Percentiles rank a stretch among this genome's conserved stretches.
These are phyloP conservation scores for Cercopithecus mitis DNA, from an alignment of 2,797 vertebrate species.

Conservation along the genomic window DNA sequence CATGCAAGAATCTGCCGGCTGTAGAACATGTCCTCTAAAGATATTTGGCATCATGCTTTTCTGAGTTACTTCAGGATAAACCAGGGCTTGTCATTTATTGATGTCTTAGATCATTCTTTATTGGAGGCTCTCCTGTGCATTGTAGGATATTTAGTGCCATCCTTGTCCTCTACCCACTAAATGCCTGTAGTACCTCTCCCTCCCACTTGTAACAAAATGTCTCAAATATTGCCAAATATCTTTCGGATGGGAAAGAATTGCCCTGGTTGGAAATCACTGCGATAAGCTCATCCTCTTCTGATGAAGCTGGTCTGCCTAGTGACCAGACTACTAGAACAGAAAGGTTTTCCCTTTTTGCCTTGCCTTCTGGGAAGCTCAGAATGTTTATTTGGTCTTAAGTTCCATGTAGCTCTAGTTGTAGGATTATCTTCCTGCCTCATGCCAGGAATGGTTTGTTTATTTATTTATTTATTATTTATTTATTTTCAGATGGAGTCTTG, in stretches of 20 bases:
- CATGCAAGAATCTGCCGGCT: not conserved
- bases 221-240: not conserved
- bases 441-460: not conserved
- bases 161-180: not conserved
- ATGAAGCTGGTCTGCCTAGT: not conserved
- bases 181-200: not conserved
- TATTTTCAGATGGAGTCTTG: too few species aligned
- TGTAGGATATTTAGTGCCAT: not conserved
- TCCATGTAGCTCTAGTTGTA: not conserved
- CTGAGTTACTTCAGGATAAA: not conserved
- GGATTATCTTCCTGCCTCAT: not conserved
- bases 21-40: not conserved
- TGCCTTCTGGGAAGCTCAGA: slow-evolving; percentile 2
- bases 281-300: not conserved
- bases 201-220: not conserved
- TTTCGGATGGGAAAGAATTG: not conserved
- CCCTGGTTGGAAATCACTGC: not conserved
- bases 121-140: not conserved
- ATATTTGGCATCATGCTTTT: not conserved
- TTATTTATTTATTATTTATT: too few species aligned
- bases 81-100: not conserved
- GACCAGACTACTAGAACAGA: not conserved
- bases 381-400: not conserved
- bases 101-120: not conserved
- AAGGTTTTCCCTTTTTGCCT: not conserved